Conservation (phyloP, 2,113 vertebrate species). For the Oostethus manadensis region DNA sequence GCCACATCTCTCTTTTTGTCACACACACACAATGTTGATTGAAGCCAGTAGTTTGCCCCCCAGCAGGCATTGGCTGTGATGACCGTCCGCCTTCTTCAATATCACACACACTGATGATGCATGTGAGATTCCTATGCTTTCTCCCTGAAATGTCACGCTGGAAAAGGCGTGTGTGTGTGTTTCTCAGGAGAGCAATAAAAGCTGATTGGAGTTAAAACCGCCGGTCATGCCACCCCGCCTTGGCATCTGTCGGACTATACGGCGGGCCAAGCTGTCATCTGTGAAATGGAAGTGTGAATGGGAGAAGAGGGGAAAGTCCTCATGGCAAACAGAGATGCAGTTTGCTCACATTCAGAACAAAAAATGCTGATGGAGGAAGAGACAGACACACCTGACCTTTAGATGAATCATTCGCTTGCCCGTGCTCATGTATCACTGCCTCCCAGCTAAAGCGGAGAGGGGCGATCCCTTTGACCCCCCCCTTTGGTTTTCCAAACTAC, state of each 20-base stretch:
- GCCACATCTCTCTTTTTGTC: conserved; percentile 12
- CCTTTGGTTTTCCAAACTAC: neutral
- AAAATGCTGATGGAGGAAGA: conserved; percentile 1
- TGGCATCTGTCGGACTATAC: conserved; percentile 68
- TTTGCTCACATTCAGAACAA: neutral
- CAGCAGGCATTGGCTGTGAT: conserved; percentile 50
- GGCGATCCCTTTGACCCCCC: conserved; percentile 37
- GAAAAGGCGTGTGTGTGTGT: conserved; percentile 34
- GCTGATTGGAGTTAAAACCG: conserved; percentile 74
- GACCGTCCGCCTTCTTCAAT: conserved; percentile 42
- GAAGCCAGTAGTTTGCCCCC: conserved; percentile 57
- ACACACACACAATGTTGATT: conserved; percentile 45
- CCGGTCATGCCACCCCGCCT: conserved; percentile 62
- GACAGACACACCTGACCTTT: conserved; percentile 63
- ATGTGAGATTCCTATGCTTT: conserved; percentile 2
- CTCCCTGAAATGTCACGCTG: conserved; percentile 52
- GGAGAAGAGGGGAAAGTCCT: conserved; percentile 49
- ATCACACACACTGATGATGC: conserved; percentile 23
- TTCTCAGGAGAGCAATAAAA: conserved; percentile 68
- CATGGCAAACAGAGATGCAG: conserved; percentile 27
- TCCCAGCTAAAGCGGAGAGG: conserved; percentile 36
- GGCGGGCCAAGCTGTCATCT: conserved; percentile 68
- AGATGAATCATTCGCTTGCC: conserved; percentile 56
- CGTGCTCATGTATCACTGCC: conserved; percentile 59
- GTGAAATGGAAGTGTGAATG: conserved; percentile 68